These are phyloP conservation scores for Arvicanthis niloticus DNA, from an alignment of 2,113 vertebrate genomes.

Conservation along the genomic window DNA sequence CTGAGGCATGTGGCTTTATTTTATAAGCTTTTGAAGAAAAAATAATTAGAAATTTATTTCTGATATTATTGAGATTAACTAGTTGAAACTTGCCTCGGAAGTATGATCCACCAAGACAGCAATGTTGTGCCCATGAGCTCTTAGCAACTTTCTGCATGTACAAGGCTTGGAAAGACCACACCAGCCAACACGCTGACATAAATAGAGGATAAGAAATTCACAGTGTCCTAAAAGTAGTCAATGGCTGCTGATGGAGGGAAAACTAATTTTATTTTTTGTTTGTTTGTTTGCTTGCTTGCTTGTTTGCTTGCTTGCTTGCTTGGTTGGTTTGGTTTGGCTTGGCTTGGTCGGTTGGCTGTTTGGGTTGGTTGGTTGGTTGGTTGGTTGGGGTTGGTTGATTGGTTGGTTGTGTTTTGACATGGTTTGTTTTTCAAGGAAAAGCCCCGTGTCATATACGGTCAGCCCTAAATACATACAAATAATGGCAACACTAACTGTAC, in stretches of 20 bases:
- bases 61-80: not conserved
- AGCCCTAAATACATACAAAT: not conserved
- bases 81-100: slow-evolving; percentile 27
- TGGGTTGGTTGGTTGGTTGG: not conserved
- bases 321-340: not conserved
- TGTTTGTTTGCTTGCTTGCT: not conserved
- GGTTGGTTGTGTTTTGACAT: not conserved
- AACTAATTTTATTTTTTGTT: not conserved
- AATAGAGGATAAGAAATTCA: not conserved
- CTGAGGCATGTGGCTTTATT: not conserved
- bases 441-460: not conserved
- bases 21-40: not conserved
- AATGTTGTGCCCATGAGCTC: not conserved
- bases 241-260: not conserved
- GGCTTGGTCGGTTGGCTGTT: not conserved
- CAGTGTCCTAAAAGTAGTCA: not conserved
- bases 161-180: not conserved
- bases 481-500: not conserved
- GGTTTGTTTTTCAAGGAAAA: not conserved
- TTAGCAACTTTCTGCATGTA: not conserved
- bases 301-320: not conserved
- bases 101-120: not conserved
- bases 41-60: slow-evolving; percentile 12
- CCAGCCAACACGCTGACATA: not conserved
- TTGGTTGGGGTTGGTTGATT: not conserved